Conservation (phyloP, 2,888 invertebrate species). For the Lobophora halterata region DNA sequence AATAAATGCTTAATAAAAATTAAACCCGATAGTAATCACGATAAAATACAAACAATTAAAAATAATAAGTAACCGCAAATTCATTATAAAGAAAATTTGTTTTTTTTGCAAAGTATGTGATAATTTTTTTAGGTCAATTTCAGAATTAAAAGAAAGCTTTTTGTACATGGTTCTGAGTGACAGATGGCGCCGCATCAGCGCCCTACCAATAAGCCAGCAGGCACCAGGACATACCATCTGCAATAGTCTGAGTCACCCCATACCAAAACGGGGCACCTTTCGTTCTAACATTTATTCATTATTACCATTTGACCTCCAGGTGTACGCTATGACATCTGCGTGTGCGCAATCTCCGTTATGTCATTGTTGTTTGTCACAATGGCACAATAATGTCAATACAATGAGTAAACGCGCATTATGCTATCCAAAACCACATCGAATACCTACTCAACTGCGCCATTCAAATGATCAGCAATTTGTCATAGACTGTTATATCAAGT, state of each 20-base stretch:
- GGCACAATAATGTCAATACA: slow-evolving; percentile 32
- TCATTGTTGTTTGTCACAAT: slow-evolving; percentile 40
- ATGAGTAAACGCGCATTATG: slow-evolving; percentile 31
- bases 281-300: slow-evolving; percentile 29
- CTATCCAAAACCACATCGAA: slow-evolving; percentile 31
- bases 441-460: slow-evolving; percentile 26
- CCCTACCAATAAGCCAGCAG: slow-evolving; percentile 10
- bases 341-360: slow-evolving; percentile 42
- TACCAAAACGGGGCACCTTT: slow-evolving; percentile 12
- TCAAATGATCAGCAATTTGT: slow-evolving; percentile 22
- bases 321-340: slow-evolving; percentile 44
- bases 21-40: too few species aligned
- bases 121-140: too few species aligned
- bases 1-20: too few species aligned
- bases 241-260: slow-evolving; percentile 16
- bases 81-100: too few species aligned
- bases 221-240: slow-evolving; percentile 21
- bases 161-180: slow-evolving; percentile 4
- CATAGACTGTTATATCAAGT: slow-evolving; percentile 1
- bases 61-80: too few species aligned
- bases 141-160: not conserved
- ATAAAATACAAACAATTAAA: too few species aligned
- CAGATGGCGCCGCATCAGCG: slow-evolving; percentile 13
- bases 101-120: too few species aligned
- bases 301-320: slow-evolving; percentile 39